Conservation (phyloP, 2,113 vertebrate genomes). For the Eptesicus fuscus region DNA sequence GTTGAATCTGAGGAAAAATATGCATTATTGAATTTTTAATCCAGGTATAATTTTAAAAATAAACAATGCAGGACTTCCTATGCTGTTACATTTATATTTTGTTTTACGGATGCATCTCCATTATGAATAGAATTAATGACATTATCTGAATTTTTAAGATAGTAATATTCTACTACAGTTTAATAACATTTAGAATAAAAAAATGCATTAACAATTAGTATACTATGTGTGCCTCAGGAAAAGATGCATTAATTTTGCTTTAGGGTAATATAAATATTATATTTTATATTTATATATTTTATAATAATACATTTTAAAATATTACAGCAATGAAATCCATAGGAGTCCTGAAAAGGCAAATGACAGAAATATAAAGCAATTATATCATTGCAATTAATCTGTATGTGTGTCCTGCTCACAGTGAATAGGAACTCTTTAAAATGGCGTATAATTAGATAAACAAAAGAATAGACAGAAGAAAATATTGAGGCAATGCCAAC, state of each 20-base stretch:
- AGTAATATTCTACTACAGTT: not conserved
- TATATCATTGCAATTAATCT: not conserved
- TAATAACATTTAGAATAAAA: not conserved
- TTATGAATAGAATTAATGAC: not conserved
- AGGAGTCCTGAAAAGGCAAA: not conserved
- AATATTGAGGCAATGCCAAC: slow-evolving; percentile 12
- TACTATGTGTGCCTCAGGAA: not conserved
- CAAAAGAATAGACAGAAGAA: not conserved
- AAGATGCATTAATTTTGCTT: not conserved
- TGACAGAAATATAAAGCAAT: not conserved
- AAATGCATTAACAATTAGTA: not conserved
- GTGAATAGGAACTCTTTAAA: slow-evolving; percentile 11
- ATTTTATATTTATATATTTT: not conserved
- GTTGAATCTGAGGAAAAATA: not conserved
- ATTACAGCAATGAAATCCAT: not conserved
- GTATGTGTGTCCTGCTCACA: not conserved
- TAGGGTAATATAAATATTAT: not conserved
- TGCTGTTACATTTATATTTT: not conserved
- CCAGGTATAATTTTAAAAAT: not conserved
- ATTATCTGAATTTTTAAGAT: not conserved
- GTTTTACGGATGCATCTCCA: not conserved
- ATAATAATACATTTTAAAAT: not conserved
- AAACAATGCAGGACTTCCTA: not conserved
- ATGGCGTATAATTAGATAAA: not conserved
- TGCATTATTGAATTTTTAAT: not conserved